These are phyloP conservation scores for Daboia siamensis DNA, from an alignment of 2,113 vertebrate species.

Conservation along the genomic window DNA sequence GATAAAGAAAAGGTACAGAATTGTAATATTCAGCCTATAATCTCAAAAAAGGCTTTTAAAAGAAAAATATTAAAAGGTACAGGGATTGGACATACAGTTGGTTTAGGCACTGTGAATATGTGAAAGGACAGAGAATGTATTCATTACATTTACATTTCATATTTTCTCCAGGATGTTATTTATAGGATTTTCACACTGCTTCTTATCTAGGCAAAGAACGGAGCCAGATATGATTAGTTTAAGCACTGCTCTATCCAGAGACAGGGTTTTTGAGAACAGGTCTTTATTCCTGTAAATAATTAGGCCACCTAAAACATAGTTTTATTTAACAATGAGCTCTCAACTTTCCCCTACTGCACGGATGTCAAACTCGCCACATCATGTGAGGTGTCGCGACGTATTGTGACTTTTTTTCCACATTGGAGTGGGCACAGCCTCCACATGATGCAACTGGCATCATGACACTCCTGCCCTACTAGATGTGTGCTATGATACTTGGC, in stretches of 20 bases:
- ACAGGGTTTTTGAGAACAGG: background rate
- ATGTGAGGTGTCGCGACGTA: too few relatives aligned
- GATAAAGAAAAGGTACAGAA: slow-evolving; percentile 10
- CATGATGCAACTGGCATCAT: too few relatives aligned
- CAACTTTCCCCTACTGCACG: background rate
- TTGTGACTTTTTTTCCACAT: too few relatives aligned
- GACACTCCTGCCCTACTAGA: too few relatives aligned
- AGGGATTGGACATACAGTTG: slow-evolving; percentile 21
- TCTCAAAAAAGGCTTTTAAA: slow-evolving; percentile 23
- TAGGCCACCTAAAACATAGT: background rate
- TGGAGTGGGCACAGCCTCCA: too few relatives aligned
- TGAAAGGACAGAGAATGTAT: slow-evolving; percentile 15
- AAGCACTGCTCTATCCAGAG: background rate
- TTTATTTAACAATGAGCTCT: background rate
- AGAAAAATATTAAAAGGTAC: slow-evolving; percentile 23
- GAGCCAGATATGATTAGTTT: background rate
- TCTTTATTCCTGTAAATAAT: background rate
- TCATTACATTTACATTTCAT: background rate
- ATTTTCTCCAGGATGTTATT: background rate
- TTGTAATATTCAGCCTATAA: background rate
- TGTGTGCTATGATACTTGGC: background rate
- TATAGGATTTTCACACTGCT: background rate
- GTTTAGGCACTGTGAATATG: slow-evolving; percentile 11
- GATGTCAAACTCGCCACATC: too few relatives aligned
- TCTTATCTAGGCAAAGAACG: background rate